Conservation (phyloP, 2,113 vertebrate genomes). For the Menura novaehollandiae region DNA sequence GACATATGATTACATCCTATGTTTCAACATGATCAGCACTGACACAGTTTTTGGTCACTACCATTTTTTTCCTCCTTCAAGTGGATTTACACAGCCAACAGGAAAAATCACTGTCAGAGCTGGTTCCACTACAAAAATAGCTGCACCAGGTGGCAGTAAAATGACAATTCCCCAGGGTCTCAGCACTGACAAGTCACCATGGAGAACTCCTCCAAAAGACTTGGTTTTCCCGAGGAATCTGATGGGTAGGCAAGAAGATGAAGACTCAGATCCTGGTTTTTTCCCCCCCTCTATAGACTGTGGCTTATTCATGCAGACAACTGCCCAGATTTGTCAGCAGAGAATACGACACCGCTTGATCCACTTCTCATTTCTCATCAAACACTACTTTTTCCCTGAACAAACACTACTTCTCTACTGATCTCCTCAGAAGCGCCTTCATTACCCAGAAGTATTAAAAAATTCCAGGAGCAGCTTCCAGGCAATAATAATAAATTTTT, state of each 20-base stretch:
- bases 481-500: not conserved
- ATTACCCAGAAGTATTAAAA: not conserved
- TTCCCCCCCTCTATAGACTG: fast-evolving
- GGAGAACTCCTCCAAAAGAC: not conserved
- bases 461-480: not conserved
- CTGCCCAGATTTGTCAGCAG: fast-evolving
- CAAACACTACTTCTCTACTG: not conserved
- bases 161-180: not conserved
- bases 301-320: not conserved
- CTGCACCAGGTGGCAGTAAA: conserved; percentile 16
- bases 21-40: not conserved
- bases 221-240: not conserved
- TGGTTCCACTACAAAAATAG: not conserved
- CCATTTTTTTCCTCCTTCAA: not conserved
- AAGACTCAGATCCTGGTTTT: not conserved
- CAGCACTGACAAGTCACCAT: not conserved
- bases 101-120: not conserved
- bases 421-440: not conserved
- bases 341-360: not conserved
- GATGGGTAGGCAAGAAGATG: not conserved
- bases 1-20: not conserved
- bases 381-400: not conserved
- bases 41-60: not conserved
- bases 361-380: not conserved
- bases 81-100: not conserved